Evolutionary conservation across 30 jellyfish, hydroid and myxozoan genomes (phyloP).

Genomic region (Aurelia aurita): DNA sequence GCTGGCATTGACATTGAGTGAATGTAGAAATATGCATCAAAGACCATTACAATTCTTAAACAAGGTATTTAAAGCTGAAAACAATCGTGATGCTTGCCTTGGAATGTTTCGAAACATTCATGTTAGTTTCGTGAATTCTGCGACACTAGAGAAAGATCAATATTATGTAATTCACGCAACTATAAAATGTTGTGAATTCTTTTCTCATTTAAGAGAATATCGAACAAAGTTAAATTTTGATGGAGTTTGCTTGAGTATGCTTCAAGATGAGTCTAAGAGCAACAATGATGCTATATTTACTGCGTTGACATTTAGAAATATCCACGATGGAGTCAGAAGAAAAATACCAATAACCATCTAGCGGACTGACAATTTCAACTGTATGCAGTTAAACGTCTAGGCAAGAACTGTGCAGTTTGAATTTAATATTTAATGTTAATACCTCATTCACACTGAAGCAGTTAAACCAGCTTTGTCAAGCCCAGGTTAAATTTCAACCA

Average conservation of each 20-base stretch:
- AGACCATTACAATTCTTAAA: conserved; percentile 25
- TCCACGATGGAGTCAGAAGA: conserved; percentile 37
- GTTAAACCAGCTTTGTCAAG: too few relatives aligned
- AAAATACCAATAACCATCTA: conserved; percentile 59
- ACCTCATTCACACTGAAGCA: too few relatives aligned
- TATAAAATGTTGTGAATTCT: conserved; percentile 49
- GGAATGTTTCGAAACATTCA: conserved; percentile 29
- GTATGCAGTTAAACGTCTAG: too few relatives aligned
- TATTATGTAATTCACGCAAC: conserved; percentile 32
- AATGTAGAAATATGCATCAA: conserved; percentile 28
- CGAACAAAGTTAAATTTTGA: conserved; percentile 51
- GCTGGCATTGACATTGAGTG: conserved; percentile 31
- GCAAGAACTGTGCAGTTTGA: too few relatives aligned
- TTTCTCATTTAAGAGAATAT: neutral
- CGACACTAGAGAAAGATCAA: conserved; percentile 7
- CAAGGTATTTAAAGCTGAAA: conserved; percentile 54
- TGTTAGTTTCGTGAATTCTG: conserved; percentile 38
- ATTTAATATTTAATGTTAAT: too few relatives aligned
- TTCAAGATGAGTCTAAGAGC: conserved; percentile 1
- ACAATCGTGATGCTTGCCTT: conserved; percentile 2
- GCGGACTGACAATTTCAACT: neutral
- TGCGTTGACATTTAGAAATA: conserved; percentile 57
- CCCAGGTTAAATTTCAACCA: too few relatives aligned
- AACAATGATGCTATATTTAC: conserved; percentile 33
- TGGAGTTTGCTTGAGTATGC: conserved; percentile 50